Percentiles rank a stretch among this genome's conserved stretches.
These are phyloP conservation scores for Mastigias papua DNA, from an alignment of 30 jellyfish, hydroid and myxozoan genomes.

Conservation along the genomic window DNA sequence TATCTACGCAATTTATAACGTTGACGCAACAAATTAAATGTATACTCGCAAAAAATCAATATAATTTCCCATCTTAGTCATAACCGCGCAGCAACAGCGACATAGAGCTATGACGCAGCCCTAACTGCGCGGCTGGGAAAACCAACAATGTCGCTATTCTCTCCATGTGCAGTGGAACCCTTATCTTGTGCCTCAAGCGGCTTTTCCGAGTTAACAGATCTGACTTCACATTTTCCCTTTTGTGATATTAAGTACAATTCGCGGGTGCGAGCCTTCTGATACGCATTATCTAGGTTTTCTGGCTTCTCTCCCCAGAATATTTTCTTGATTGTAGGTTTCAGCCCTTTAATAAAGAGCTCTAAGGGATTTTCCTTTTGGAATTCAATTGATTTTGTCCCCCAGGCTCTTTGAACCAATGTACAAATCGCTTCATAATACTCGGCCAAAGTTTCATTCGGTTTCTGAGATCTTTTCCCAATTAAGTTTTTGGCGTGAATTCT, in stretches of 20 bases:
- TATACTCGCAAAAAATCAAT: no score
- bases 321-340: constrained; percentile 17
- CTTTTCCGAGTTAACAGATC: no score
- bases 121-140: no score
- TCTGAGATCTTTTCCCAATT: background rate
- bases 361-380: background rate
- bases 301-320: background rate
- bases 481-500: constrained; percentile 3
- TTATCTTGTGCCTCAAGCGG: no score
- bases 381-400: background rate
- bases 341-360: background rate
- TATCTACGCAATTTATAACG: no score
- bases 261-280: constrained; percentile 12
- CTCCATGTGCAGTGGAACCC: no score
- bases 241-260: background rate
- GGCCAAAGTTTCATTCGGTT: constrained; percentile 11
- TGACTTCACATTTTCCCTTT: background rate
- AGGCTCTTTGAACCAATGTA: background rate
- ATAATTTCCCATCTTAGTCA: no score
- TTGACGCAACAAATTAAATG: no score
- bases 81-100: no score
- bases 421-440: background rate
- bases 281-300: background rate
- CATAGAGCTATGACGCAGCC: no score
- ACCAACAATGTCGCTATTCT: no score